Conservation (phyloP, 2,797 vertebrate genomes). For the Premnoplex brunnescens region DNA sequence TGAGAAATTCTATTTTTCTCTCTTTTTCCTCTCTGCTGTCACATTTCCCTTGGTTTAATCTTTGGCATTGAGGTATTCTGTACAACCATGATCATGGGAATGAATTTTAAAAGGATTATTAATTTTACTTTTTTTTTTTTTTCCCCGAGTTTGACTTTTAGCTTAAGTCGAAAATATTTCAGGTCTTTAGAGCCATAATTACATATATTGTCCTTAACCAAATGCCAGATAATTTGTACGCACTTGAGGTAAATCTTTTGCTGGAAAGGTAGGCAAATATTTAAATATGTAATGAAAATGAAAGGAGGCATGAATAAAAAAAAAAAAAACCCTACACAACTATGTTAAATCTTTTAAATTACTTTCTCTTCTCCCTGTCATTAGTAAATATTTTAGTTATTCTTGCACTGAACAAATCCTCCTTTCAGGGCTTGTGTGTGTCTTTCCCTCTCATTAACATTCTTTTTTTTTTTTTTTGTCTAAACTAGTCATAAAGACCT, state of each 20-base stretch:
- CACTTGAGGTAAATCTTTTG: slow-evolving; percentile 72
- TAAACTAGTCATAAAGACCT: slow-evolving; percentile 28
- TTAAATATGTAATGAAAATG: slow-evolving; percentile 74
- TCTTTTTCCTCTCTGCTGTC: not conserved
- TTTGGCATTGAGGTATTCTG: not conserved
- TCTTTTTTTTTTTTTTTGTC: not conserved
- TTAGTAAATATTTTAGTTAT: slow-evolving; percentile 72
- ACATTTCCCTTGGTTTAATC: not conserved
- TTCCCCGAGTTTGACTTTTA: slow-evolving; percentile 65
- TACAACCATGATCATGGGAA: slow-evolving; percentile 24
- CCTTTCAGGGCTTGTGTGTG: not conserved
- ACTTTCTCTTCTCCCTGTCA: slow-evolving; percentile 60
- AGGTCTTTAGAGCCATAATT: slow-evolving; percentile 75
- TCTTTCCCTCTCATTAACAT: slow-evolving; percentile 49
- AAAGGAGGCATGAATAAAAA: slow-evolving; percentile 54
- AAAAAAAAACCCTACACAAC: slow-evolving; percentile 1
- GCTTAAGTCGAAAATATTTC: slow-evolving; percentile 72
- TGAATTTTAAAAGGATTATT: slow-evolving; percentile 74
- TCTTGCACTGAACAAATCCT: slow-evolving; percentile 32
- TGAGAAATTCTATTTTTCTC: not conserved
- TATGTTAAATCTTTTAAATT: slow-evolving; percentile 73
- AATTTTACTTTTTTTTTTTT: slow-evolving; percentile 24
- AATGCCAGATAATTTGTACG: slow-evolving; percentile 75
- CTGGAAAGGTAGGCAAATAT: slow-evolving; percentile 76
- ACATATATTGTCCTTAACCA: slow-evolving; percentile 74